phyloP scores from a whole-genome alignment of 2,888 invertebrate species.

The Halictus ligatus region DNA sequence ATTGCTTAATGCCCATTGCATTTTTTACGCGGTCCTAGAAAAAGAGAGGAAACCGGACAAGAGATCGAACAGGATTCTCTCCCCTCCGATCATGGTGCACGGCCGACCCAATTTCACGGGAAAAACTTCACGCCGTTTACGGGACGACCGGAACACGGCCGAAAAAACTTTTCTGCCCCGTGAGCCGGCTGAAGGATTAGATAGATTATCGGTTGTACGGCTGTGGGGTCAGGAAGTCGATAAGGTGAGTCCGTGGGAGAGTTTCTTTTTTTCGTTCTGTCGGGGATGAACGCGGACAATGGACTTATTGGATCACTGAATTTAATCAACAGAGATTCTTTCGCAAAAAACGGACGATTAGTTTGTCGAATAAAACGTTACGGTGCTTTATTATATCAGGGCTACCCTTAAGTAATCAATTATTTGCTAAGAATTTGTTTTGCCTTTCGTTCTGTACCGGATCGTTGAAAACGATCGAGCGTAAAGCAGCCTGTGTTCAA shows the following conservation, averaged over 20 bases:
- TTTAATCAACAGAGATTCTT: slow-evolving; percentile 41
- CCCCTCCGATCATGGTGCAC: background rate
- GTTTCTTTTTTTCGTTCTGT: slow-evolving; percentile 56
- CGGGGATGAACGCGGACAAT: slow-evolving; percentile 47
- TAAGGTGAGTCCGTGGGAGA: slow-evolving; percentile 55
- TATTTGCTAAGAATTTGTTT: too few species aligned
- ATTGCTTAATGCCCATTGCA: slow-evolving; percentile 69
- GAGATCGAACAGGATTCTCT: slow-evolving; percentile 55
- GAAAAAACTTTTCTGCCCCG: slow-evolving; percentile 77
- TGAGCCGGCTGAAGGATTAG: slow-evolving; percentile 80
- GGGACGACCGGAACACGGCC: slow-evolving; percentile 64
- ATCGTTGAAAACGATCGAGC: too few species aligned
- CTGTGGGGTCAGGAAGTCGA: slow-evolving; percentile 60
- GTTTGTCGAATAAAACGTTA: background rate
- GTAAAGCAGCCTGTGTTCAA: too few species aligned
- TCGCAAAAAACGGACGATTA: background rate
- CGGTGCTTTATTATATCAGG: background rate
- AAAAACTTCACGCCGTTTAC: slow-evolving; percentile 73
- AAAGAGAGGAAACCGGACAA: slow-evolving; percentile 32
- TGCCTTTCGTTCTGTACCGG: too few species aligned
- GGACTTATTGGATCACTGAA: slow-evolving; percentile 47
- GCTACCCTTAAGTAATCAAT: too few species aligned
- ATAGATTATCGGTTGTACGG: slow-evolving; percentile 80
- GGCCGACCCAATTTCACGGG: slow-evolving; percentile 66
- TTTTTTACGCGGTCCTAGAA: slow-evolving; percentile 65